Evolutionary conservation across 1,140 invertebrate species (phyloP), one percentile per base, ranked within the genome.

Genomic region (Cardiocondyla obscurior): DNA sequence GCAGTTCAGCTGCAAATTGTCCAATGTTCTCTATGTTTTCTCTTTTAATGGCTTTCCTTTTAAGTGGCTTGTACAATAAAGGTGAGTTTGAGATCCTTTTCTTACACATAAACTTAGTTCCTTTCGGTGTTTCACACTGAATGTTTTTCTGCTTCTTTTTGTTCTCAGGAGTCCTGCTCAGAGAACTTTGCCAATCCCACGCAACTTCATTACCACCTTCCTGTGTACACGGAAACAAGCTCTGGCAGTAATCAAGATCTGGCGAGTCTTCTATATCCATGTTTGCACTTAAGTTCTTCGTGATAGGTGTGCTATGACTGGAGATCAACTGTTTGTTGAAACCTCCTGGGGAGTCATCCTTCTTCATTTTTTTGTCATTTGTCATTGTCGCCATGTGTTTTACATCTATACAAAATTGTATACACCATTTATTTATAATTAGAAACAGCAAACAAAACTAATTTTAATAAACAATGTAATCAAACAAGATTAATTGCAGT

Each of bases 41-140:
- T 67, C 85, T 77, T 25, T 89, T 90, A 1, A 92, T 85, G 3
- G 90, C 70, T 46, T 91, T 90, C n/a, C 88, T 91, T 60, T 92
- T 93, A 19, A 88, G 58, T 6, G 91, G 91, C 14, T 91, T 91
- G 33, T 89, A 88, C 3, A 92, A n/a, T 19, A 93, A 53, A 22
- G 92, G 92, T 25, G 92, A 92, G 81, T 92, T 90, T 0, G 90
- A 91, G 39, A 86, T 92, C 19, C 91, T 82, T 55, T 91, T 92
- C 44, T 90, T 92, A 6, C 87, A 69, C 2, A 92, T 30, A 14
- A 88, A n/a, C 33, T 65, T 83, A 14, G 70, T 84, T 46, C 91
- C 60, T 46, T 92, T 93, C 0, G 92, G 92, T 5, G 92, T 93
- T 22, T 89, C 85, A 1, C 51, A 51, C 0, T 83, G 74, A 12